A percentile compares a stretch with the other conserved stretches of the same genome.
These are phyloP conservation scores for Microplitis mediator DNA, from an alignment of 1,140 invertebrate genomes.

Conservation along the genomic window DNA sequence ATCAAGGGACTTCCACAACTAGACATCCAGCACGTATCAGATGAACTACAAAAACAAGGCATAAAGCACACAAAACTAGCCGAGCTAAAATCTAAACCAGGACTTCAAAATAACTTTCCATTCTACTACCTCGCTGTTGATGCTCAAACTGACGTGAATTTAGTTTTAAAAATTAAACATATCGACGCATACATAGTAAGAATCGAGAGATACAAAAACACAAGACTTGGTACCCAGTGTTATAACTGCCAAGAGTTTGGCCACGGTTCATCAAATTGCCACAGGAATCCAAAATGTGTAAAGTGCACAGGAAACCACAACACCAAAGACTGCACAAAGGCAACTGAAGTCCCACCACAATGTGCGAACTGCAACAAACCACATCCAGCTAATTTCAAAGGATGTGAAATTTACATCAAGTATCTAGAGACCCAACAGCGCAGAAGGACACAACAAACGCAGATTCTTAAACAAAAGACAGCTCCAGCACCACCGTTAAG, in stretches of 20 bases:
- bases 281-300: slow-evolving; percentile 18
- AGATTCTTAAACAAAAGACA: too few species aligned
- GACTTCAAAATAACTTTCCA: not conserved
- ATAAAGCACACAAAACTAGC: not conserved
- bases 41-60: not conserved
- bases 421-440: not conserved
- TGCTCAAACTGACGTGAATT: not conserved
- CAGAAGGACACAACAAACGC: too few species aligned
- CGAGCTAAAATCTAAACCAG: not conserved
- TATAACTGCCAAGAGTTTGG: too few species aligned
- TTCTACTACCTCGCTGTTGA: slow-evolving; percentile 1
- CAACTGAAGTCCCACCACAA: not conserved
- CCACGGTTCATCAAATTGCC: slow-evolving; percentile 23
- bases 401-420: slow-evolving; percentile 16
- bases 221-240: slow-evolving; percentile 20
- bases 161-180: not conserved
- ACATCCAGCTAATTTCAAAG: slow-evolving; percentile 29
- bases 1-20: slow-evolving; percentile 3
- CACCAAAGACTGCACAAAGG: slow-evolving; percentile 26
- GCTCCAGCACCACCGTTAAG: too few species aligned
- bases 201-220: slow-evolving; percentile 27
- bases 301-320: slow-evolving; percentile 22
- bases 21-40: not conserved
- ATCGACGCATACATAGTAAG: not conserved
- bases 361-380: slow-evolving; percentile 31